Evolutionary conservation across 2,113 vertebrate species (phyloP).

Genomic region (Dryoscopus gambensis): DNA sequence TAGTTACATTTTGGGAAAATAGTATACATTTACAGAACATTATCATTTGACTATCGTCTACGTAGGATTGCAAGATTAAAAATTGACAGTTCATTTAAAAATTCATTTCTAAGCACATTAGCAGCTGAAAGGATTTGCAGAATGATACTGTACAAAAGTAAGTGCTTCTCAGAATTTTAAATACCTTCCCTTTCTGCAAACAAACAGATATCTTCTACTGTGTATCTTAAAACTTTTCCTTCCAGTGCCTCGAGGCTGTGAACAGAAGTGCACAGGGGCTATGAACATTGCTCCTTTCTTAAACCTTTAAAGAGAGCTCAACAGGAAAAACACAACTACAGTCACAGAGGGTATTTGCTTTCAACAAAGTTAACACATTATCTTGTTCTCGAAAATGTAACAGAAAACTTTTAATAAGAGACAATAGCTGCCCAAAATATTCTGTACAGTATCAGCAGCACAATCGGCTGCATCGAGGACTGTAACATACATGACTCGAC

Average conservation of each 20-base stretch:
- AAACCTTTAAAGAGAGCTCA: background rate
- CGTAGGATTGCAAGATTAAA: background rate
- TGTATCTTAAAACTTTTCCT: background rate
- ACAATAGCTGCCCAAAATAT: background rate
- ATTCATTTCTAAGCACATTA: conserved; percentile 19
- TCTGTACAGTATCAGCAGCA: background rate
- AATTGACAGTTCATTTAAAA: conserved; percentile 26
- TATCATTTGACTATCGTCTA: background rate
- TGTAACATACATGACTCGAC: background rate
- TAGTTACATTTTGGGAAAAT: background rate
- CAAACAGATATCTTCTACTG: background rate
- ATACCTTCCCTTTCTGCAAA: background rate
- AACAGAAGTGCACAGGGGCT: background rate
- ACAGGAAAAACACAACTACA: background rate
- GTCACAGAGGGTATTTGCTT: background rate
- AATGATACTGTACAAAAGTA: background rate
- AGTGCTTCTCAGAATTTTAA: conserved; percentile 18
- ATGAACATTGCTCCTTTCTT: background rate
- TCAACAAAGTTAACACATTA: background rate
- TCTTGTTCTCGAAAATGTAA: background rate
- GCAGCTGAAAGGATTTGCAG: conserved; percentile 12
- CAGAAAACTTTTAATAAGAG: background rate
- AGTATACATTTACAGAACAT: background rate
- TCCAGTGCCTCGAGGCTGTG: background rate
- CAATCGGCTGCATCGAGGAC: background rate